A percentile compares a stretch with the other conserved stretches of the same genome.
Evolutionary conservation across 2,113 vertebrate species (phyloP).

Genomic region (Cygnus atratus): DNA sequence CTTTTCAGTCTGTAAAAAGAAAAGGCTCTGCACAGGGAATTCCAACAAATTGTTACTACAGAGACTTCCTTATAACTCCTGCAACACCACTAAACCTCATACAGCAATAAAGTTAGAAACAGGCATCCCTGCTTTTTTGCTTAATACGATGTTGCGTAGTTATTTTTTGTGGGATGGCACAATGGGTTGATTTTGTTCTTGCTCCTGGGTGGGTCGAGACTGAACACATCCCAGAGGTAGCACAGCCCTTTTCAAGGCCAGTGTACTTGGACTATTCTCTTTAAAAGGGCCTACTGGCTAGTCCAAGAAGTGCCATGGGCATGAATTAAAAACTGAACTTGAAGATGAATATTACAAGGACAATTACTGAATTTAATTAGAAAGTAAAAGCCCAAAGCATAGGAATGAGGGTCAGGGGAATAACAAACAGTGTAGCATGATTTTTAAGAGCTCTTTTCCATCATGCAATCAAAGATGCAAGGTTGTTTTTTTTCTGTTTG

Average conservation of each 20-base stretch:
- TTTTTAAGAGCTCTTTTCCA: not conserved
- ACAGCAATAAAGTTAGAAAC: not conserved
- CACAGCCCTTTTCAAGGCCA: not conserved
- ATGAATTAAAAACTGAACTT: slow-evolving; percentile 57
- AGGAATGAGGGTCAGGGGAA: slow-evolving; percentile 26
- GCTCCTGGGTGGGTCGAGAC: slow-evolving; percentile 38
- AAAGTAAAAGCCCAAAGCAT: slow-evolving; percentile 57
- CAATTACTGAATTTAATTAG: slow-evolving; percentile 63
- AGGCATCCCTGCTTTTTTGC: not conserved
- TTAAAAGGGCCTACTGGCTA: slow-evolving; percentile 35
- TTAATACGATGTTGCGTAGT: not conserved
- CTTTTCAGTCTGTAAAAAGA: not conserved
- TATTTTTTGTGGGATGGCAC: not conserved
- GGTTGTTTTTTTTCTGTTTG: not conserved
- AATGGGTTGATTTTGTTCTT: slow-evolving; percentile 20
- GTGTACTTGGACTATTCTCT: not conserved
- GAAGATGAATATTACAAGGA: slow-evolving; percentile 56
- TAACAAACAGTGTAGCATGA: not conserved
- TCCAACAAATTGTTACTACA: not conserved
- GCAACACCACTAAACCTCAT: not conserved
- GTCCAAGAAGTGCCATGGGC: slow-evolving; percentile 41
- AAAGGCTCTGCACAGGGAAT: not conserved
- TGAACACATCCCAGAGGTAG: slow-evolving; percentile 19
- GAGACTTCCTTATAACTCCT: not conserved
- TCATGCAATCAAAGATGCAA: not conserved